Evolutionary conservation across 2,113 vertebrate species (phyloP).

Genomic region (Plecotus auritus): DNA sequence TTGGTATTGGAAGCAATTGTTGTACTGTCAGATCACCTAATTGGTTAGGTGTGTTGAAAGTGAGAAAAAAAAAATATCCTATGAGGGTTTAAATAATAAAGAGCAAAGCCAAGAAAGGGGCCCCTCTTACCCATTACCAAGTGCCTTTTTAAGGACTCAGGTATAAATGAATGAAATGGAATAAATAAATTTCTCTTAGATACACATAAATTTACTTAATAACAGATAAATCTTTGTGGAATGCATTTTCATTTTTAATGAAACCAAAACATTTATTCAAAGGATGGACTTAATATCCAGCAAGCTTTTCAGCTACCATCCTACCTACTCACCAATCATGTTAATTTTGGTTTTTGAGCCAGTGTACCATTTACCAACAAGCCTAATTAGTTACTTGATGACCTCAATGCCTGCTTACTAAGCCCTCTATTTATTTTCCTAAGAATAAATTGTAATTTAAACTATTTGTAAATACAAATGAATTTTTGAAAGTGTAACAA

Average conservation of each 20-base stretch:
- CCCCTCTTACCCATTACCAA: conserved; percentile 13
- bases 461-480: not conserved
- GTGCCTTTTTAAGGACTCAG: not conserved
- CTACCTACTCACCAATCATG: not conserved
- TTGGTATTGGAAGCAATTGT: not conserved
- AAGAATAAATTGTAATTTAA: not conserved
- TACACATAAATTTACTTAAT: conserved; percentile 22
- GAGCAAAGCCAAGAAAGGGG: not conserved
- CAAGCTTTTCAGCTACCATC: not conserved
- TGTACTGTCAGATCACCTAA: not conserved
- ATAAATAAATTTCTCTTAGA: conserved; percentile 27
- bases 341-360: not conserved
- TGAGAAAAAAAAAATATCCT: not conserved
- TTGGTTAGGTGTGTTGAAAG: not conserved
- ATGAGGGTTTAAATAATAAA: conserved; percentile 21
- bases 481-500: not conserved
- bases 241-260: conserved; percentile 37
- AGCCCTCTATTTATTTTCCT: not conserved
- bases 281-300: not conserved
- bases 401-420: not conserved
- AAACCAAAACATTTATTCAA: conserved; percentile 15
- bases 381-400: not conserved
- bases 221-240: not conserved
- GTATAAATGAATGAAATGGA: conserved; percentile 41
- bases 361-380: not conserved